phyloP scores from a whole-genome alignment of 2,888 invertebrate species.

The Leptinotarsa juncta region DNA sequence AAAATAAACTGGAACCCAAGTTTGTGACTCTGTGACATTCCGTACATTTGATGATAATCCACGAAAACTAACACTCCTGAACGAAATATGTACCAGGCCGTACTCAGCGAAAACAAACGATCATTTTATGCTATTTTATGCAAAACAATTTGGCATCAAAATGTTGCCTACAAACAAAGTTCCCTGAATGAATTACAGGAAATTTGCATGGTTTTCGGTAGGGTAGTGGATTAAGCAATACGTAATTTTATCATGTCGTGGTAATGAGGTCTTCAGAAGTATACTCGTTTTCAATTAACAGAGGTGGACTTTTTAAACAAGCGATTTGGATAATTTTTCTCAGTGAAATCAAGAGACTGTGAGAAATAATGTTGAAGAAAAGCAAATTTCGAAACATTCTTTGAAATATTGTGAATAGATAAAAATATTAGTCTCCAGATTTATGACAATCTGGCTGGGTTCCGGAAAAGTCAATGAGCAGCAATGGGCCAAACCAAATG shows the following conservation, averaged over 20 bases:
- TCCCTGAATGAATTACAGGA: conserved; percentile 38
- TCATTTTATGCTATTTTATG: conserved; percentile 45
- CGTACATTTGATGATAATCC: too few relatives aligned
- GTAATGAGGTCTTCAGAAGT: background rate
- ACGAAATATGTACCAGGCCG: conserved; percentile 35
- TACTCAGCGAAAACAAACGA: conserved; percentile 39
- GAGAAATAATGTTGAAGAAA: too few relatives aligned
- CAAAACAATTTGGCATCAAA: conserved; percentile 42
- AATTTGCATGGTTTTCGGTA: conserved; percentile 44
- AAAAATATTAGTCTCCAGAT: too few relatives aligned
- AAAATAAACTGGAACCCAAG: background rate
- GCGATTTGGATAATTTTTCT: too few relatives aligned
- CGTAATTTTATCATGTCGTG: background rate
- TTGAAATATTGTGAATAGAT: too few relatives aligned
- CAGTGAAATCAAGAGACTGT: too few relatives aligned
- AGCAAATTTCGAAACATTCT: too few relatives aligned
- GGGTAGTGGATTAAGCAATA: conserved; percentile 6
- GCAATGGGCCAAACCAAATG: too few relatives aligned
- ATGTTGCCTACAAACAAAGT: conserved; percentile 44
- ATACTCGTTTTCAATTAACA: background rate
- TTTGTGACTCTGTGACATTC: too few relatives aligned
- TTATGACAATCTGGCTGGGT: too few relatives aligned
- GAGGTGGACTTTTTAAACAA: background rate
- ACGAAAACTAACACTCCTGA: conserved; percentile 15
- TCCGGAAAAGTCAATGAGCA: too few relatives aligned